Conservation (phyloP, 2,797 vertebrate species). For the Halcyon smyrnensis region DNA sequence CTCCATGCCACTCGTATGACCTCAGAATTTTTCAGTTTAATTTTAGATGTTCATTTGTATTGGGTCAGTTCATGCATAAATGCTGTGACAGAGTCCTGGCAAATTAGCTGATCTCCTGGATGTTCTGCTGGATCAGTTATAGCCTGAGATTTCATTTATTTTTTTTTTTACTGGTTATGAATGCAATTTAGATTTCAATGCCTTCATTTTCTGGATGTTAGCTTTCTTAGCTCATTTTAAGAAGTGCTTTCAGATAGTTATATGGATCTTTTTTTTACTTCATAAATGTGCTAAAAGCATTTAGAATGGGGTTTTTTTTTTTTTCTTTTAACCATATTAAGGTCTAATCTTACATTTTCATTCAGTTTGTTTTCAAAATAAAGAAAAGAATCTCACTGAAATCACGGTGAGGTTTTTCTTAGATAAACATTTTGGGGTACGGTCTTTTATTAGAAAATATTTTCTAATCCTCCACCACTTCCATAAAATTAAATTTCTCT, state of each 20-base stretch:
- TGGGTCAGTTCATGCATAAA: not conserved
- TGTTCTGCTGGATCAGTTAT: not conserved
- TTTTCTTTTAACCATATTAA: not conserved
- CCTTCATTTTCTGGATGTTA: not conserved
- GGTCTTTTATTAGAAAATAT: not conserved
- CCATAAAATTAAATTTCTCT: not conserved
- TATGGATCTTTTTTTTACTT: not conserved
- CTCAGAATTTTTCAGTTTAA: not conserved
- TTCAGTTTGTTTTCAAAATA: not conserved
- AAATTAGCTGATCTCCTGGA: not conserved
- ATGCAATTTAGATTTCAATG: not conserved
- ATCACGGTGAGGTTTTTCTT: not conserved
- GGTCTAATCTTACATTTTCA: not conserved
- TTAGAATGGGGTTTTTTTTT: not conserved
- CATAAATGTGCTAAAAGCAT: not conserved
- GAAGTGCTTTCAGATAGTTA: not conserved
- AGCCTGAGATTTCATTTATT: too few species aligned
- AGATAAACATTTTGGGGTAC: not conserved
- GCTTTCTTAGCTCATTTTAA: not conserved
- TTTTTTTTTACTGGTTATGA: not conserved
- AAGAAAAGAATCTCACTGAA: not conserved
- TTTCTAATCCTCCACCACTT: not conserved
- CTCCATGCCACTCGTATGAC: not conserved
- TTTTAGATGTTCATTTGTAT: not conserved
- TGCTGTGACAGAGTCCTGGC: not conserved